Evolutionary conservation across 1,140 invertebrate genomes (phyloP).

Genomic region (Dinothrombium tinctorium): DNA sequence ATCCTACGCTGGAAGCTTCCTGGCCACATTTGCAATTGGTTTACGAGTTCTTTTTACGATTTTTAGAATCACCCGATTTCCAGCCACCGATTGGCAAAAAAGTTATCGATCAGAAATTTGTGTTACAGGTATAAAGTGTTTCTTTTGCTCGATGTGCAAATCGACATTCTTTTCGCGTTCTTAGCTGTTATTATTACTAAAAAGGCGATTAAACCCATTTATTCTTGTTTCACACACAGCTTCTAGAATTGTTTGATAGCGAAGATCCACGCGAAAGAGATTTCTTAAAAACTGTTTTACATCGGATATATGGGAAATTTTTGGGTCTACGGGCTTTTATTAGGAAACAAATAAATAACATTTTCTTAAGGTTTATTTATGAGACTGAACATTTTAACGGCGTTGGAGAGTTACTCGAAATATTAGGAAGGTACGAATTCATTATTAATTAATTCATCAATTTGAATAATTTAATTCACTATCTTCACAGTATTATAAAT

Average conservation of each 20-base stretch:
- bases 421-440: constrained; percentile 42
- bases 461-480: too few relatives aligned
- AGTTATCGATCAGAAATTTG: constrained; percentile 98
- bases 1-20: constrained; percentile 92
- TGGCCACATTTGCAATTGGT: constrained; percentile 92
- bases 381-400: constrained; percentile 99
- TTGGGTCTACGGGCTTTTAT: constrained; percentile 93
- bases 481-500: constrained; percentile 70
- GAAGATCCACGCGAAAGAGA: constrained; percentile 97
- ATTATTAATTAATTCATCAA: too few relatives aligned
- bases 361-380: constrained; percentile 94
- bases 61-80: constrained; percentile 51
- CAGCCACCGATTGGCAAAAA: constrained; percentile 89
- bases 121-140: constrained; percentile 30
- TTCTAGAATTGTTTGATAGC: constrained; percentile 94
- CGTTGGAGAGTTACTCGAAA: constrained; percentile 90
- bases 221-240: constrained; percentile 30
- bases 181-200: constrained; percentile 55
- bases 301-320: constrained; percentile 99
- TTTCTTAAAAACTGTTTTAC: constrained; percentile 94
- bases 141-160: background rate
- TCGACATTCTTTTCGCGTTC: background rate
- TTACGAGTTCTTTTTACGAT: constrained; percentile 52
- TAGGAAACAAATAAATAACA: constrained; percentile 99
- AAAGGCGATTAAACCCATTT: constrained; percentile 67